phyloP scores from a whole-genome alignment of 2,797 vertebrate species.

The Falco biarmicus region DNA sequence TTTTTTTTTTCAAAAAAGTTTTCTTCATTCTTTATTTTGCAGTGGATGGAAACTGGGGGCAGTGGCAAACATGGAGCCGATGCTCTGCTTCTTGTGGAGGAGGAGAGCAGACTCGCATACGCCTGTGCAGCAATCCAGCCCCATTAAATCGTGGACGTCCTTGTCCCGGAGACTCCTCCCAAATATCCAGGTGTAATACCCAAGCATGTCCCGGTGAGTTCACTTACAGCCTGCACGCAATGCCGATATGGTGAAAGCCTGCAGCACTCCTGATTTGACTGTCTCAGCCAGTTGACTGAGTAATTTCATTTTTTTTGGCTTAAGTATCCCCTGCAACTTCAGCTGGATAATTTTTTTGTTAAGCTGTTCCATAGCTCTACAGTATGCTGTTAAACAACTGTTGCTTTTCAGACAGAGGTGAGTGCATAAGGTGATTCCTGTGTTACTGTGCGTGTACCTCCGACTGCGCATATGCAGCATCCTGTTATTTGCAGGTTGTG shows the following conservation, averaged over 20 bases:
- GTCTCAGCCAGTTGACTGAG: not conserved
- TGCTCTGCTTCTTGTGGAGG: conserved; percentile 92
- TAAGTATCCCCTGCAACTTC: not conserved
- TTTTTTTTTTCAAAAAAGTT: not conserved
- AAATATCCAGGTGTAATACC: conserved; percentile 88
- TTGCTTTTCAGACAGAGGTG: not conserved
- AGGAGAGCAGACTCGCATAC: conserved; percentile 86
- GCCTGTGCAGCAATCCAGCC: conserved; percentile 86
- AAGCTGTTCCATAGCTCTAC: not conserved
- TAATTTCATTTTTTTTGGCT: not conserved
- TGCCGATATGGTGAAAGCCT: not conserved
- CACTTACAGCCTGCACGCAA: rapidly evolving
- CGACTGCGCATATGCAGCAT: not conserved
- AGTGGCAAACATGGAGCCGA: conserved; percentile 89
- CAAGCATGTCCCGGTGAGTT: conserved; percentile 90
- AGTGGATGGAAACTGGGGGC: conserved; percentile 93
- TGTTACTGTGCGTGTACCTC: not conserved
- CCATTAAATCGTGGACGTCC: conserved; percentile 80
- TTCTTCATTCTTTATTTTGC: not conserved
- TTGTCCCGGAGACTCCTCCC: conserved; percentile 90
- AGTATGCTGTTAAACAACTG: not conserved
- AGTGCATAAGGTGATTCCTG: not conserved
- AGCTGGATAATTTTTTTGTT: not conserved
- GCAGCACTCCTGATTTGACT: not conserved
- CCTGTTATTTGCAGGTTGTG: not conserved